Percentiles rank a stretch among this genome's conserved stretches.
These are phyloP conservation scores for Temnopleurus reevesii DNA, from an alignment of 53 echinoderm and acorn worm genomes.

Conservation along the genomic window DNA sequence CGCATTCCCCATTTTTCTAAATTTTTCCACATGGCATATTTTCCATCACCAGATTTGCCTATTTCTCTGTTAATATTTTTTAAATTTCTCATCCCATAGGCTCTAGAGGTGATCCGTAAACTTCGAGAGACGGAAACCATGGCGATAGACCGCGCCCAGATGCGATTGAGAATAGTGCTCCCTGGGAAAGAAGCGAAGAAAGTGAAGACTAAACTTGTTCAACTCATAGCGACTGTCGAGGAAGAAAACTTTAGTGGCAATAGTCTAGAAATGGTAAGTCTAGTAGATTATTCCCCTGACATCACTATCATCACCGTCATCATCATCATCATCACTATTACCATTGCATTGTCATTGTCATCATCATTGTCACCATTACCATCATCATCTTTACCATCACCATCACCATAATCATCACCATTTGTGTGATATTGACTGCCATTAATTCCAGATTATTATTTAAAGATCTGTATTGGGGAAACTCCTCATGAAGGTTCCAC, in stretches of 20 bases:
- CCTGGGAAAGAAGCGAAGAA: slow-evolving; percentile 96
- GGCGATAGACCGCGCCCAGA: slow-evolving; percentile 94
- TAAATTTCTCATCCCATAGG: too few species aligned
- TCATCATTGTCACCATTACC: not conserved
- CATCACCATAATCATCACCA: not conserved
- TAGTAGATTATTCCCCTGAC: too few species aligned
- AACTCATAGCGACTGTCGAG: slow-evolving; percentile 83
- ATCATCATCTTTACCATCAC: slow-evolving; percentile 15
- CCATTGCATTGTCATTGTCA: not conserved
- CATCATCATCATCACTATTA: slow-evolving; percentile 1
- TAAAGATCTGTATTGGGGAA: too few species aligned
- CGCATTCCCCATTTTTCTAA: too few species aligned
- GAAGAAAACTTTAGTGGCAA: slow-evolving; percentile 83
- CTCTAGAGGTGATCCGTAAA: slow-evolving; percentile 92
- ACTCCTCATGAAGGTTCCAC: too few species aligned
- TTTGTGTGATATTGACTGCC: too few species aligned
- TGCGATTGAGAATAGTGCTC: slow-evolving; percentile 82
- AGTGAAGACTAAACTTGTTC: slow-evolving; percentile 77
- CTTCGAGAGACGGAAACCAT: slow-evolving; percentile 92
- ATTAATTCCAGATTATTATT: too few species aligned
- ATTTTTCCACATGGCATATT: too few species aligned
- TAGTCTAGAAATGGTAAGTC: slow-evolving; percentile 85
- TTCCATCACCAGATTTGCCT: too few species aligned
- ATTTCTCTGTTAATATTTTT: too few species aligned
- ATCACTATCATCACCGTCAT: not conserved